phyloP scores from a whole-genome alignment of 2,113 vertebrate species.

The Semnornis frantzii region DNA sequence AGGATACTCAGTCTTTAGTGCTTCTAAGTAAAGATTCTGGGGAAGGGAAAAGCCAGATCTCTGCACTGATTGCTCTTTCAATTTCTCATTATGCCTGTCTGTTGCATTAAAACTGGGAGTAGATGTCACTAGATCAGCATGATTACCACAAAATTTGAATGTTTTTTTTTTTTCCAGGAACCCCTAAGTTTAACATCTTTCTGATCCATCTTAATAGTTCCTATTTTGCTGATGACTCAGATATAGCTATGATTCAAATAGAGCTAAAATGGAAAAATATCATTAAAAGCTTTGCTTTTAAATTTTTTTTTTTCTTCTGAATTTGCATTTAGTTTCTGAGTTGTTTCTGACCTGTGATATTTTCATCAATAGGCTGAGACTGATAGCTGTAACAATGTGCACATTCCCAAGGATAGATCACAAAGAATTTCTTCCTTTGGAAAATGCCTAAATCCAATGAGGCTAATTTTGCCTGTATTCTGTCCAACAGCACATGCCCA shows the following conservation, averaged over 20 bases:
- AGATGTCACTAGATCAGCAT: neutral
- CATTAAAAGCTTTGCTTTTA: slow-evolving; percentile 19
- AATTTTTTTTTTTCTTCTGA: neutral
- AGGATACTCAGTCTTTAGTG: neutral
- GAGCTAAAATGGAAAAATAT: slow-evolving; percentile 39
- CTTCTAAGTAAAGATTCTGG: neutral
- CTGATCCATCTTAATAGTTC: neutral
- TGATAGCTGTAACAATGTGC: slow-evolving; percentile 21
- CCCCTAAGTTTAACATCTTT: slow-evolving; percentile 1
- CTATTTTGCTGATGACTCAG: slow-evolving; percentile 39
- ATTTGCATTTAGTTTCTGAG: slow-evolving; percentile 39
- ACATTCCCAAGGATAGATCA: slow-evolving; percentile 26
- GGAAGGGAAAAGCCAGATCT: neutral
- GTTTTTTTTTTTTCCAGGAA: neutral
- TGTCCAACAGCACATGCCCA: neutral
- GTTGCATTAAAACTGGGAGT: neutral
- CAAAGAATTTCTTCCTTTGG: slow-evolving; percentile 29
- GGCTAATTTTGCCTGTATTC: neutral
- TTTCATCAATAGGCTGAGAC: slow-evolving; percentile 46
- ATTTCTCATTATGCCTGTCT: neutral
- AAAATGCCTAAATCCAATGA: slow-evolving; percentile 26
- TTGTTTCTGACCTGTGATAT: slow-evolving; percentile 43
- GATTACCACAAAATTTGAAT: neutral
- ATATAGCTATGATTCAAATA: slow-evolving; percentile 4
- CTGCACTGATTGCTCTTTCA: neutral